Conservation (phyloP, 2,113 vertebrate species). For the Saccopteryx bilineata region DNA sequence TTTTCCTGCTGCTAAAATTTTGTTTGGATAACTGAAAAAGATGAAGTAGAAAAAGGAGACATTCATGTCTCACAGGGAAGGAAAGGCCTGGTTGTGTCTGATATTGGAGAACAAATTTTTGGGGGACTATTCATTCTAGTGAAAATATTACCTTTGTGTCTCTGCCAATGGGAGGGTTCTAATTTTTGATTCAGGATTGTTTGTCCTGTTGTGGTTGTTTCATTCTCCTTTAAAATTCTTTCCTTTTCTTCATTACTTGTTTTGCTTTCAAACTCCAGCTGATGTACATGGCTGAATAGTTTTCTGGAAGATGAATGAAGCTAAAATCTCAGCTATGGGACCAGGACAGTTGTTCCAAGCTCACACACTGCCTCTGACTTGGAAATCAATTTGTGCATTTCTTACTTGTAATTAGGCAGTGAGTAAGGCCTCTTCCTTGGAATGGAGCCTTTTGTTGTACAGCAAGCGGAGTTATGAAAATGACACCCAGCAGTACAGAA, state of each 20-base stretch:
- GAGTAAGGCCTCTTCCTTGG: neutral
- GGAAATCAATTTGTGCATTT: neutral
- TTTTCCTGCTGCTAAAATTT: constrained; percentile 80
- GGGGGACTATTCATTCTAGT: constrained; percentile 86
- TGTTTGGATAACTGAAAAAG: constrained; percentile 82
- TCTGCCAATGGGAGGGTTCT: constrained; percentile 85
- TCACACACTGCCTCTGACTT: neutral
- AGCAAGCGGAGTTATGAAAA: neutral
- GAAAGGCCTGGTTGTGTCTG: constrained; percentile 74
- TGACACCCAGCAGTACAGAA: neutral
- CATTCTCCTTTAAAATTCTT: constrained; percentile 86
- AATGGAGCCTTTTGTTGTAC: neutral
- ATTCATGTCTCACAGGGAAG: constrained; percentile 74
- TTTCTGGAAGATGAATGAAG: constrained; percentile 47
- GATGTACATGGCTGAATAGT: constrained; percentile 28
- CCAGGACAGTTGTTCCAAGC: neutral
- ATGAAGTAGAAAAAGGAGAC: constrained; percentile 84
- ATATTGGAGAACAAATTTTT: constrained; percentile 84
- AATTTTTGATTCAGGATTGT: constrained; percentile 87
- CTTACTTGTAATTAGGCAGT: neutral
- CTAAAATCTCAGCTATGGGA: neutral
- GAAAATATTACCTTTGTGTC: constrained; percentile 88
- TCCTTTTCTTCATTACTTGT: constrained; percentile 75
- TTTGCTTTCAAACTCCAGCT: constrained; percentile 65
- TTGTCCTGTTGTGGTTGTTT: constrained; percentile 87